Evolutionary conservation across 2,113 vertebrate genomes (phyloP), one percentile per base, ranked within the genome.

Genomic region (Pao palembangensis): DNA sequence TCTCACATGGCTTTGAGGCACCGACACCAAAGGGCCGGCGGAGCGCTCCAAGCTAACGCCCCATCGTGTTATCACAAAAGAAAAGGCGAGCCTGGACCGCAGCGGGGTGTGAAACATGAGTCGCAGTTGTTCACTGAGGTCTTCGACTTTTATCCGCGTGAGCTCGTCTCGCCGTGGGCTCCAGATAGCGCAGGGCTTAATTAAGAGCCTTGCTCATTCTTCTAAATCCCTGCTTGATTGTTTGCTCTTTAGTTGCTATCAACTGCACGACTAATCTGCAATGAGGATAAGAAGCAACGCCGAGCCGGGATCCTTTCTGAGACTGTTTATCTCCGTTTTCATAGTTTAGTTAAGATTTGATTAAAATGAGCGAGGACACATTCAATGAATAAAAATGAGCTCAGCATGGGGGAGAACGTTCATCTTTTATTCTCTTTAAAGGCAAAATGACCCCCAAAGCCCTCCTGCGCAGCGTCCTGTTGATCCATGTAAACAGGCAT

Each of bases 201-300:
- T 64, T 55, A 17, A 41, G 74, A 65, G 42, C 44, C 56, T 28
- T 38, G 60, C 59, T 54, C 12, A 2, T 20, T 63, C 54, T 53
- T 50, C 25, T 4, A 59, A 62, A 58, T 51, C 66, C 51, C 21
- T 4, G 15, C 43, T 25, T 5, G 23, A 46, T 64, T 64, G 64
- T 64, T 68, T 62, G 41, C 57, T 62, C 23, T 55, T 43, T 58
- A 49, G 51, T 64, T 47, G 25, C 61, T 34, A 58, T 68, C 49
- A 49, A 25, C 25, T 49, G 34, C 55, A 6, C 17, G 43, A 42
- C 49, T 57, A 64, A 57, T 68, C 63, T 51, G n/a, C 10, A 25
- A 58, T 61, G 23, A 43, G n/a, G 53, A 61, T 54, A 47, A 70
- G 47, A 57, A 61, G 34, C 55, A 63, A 55, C 17, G 38, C 51